Conservation (phyloP, 2,797 vertebrate genomes). For the Molossus alvarezi region DNA sequence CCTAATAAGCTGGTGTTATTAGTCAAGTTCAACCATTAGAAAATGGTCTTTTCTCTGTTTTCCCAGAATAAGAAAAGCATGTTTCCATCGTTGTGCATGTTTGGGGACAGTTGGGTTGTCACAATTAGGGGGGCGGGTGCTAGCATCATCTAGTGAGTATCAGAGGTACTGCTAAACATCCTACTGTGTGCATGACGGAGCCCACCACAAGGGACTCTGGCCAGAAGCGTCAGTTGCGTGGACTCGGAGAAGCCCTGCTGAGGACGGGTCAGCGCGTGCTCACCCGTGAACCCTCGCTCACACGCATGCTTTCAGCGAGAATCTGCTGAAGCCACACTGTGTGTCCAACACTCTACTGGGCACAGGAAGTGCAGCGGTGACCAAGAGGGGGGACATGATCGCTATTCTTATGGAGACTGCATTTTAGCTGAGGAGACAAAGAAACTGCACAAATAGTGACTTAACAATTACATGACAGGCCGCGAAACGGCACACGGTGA, state of each 20-base stretch:
- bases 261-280: not conserved
- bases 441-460: not conserved
- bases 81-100: too few species aligned
- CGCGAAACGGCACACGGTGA: not conserved
- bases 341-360: not conserved
- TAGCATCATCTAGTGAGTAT: not conserved
- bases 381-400: not conserved
- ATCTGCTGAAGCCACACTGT: not conserved
- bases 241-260: too few species aligned
- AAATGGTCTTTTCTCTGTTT: not conserved
- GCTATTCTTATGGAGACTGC: not conserved
- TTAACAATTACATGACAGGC: not conserved
- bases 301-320: not conserved
- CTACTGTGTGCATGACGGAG: not conserved
- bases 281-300: not conserved
- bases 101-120: not conserved
- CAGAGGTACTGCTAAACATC: not conserved
- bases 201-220: not conserved
- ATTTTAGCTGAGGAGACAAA: not conserved
- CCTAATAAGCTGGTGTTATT: not conserved
- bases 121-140: accelerated
- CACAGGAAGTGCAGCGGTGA: not conserved
- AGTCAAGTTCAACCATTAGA: not conserved
- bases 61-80: not conserved
- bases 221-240: accelerated